Percentiles rank a stretch among this genome's conserved stretches.
These are phyloP conservation scores for Platygyra sinensis DNA, from an alignment of 64 coral and sea anemone species.

Conservation along the genomic window DNA sequence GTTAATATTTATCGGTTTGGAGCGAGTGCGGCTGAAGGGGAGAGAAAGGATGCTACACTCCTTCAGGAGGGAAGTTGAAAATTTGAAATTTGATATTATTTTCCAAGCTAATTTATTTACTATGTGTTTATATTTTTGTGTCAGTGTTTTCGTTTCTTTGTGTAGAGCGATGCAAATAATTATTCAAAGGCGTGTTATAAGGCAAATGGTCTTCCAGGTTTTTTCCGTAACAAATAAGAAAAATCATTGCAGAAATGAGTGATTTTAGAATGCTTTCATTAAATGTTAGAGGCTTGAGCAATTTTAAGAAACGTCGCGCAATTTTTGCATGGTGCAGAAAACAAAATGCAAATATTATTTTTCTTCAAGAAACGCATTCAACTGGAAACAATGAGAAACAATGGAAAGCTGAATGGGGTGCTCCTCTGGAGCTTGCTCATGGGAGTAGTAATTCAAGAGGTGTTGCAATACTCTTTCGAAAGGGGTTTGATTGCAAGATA, in stretches of 20 bases:
- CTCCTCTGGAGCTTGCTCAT: not conserved
- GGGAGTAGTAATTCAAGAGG: not conserved
- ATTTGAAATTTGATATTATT: not conserved
- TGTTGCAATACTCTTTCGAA: no score
- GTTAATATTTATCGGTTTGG: no score
- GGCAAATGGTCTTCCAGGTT: not conserved
- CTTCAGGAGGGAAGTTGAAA: not conserved
- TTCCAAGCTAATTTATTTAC: not conserved
- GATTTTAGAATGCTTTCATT: conserved; percentile 13
- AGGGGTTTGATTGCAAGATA: not conserved
- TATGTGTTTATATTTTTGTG: not conserved
- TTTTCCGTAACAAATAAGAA: conserved; percentile 1
- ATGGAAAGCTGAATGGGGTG: not conserved
- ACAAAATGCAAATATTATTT: not conserved
- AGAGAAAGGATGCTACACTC: not conserved
- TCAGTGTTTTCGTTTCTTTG: not conserved
- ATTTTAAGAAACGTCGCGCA: no score
- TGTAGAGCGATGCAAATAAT: conserved; percentile 3
- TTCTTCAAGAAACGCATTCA: not conserved
- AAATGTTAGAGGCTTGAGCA: not conserved
- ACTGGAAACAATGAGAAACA: no score
- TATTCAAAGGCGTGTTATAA: conserved; percentile 13
- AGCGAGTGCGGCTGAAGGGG: no score
- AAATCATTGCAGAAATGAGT: not conserved
- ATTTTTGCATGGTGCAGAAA: not conserved